Base-by-base conservation (phyloP, 2,888 invertebrate genomes). In the Parelbella ahira region DNA sequence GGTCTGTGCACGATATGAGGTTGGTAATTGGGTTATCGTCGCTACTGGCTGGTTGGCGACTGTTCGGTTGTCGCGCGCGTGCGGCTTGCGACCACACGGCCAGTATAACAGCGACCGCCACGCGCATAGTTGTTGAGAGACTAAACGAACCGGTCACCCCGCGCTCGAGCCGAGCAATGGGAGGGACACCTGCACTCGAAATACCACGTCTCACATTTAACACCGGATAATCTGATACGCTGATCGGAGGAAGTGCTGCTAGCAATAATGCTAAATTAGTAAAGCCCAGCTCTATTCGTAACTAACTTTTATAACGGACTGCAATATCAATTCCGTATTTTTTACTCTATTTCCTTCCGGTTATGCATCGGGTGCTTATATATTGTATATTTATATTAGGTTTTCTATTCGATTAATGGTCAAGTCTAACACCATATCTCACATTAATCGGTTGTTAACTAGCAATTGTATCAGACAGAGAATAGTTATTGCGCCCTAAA, bases 71-170 rank as follows among this genome's bases (percentile, higher is more conserved):
- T 21, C 7, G 41, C 50, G 70, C 63, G 54, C 52, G 57, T 46
- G 58, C 50, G 56, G 49, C 42, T 47, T 61, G 60, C 64, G 64
- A 60, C 60, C 64, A 76, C 53, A 62, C 68, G 56, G 59, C 63
- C 47, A 78, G 56, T 50, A 74, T 59, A 54, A 80, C 57, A 52
- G 79, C 78, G 68, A 75, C 77, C 66, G 77, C 64, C 75, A 72
- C 76, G 63, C 79, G 80, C 87, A 87, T 87, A 62, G 84, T 76
- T 76, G 64, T 60, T 55, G 65, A 48, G 61, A 60, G 60, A 84
- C 84, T 82, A 82, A 78, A 52, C 63, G 49, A 51, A 46, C 53
- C 43, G 45, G 56, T 54, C 64, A 57, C 63, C 58, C 60, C 53
- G 58, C 56, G 50, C 51, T 18, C 54, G 48, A 50, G 50, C 44